Conservation (phyloP, 2,797 vertebrate species). For the Rhinella marina region DNA sequence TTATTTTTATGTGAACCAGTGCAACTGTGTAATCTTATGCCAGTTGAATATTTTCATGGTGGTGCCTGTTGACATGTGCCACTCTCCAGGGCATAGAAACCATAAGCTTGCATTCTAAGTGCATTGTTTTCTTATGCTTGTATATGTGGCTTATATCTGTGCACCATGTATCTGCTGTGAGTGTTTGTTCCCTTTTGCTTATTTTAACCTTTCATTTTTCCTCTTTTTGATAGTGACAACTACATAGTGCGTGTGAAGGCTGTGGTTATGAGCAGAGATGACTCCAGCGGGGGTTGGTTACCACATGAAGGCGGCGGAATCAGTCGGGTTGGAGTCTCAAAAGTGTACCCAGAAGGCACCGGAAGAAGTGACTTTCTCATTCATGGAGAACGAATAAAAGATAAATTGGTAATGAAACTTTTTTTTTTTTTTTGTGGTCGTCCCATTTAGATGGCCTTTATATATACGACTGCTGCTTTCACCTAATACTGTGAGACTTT, state of each 20-base stretch:
- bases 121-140: no score
- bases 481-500: not conserved
- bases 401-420: constrained; percentile 88
- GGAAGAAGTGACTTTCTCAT: constrained; percentile 94
- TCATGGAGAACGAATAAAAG: constrained; percentile 94
- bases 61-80: no score
- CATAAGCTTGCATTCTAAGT: no score
- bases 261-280: constrained; percentile 99
- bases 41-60: no score
- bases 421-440: not conserved
- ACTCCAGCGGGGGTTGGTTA: constrained; percentile 98
- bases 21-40: no score
- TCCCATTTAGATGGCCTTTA: not conserved
- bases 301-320: constrained; percentile 97
- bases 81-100: no score
- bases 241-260: constrained; percentile 99
- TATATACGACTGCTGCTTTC: not conserved
- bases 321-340: constrained; percentile 95
- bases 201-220: constrained; percentile 52
- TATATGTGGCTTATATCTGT: no score
- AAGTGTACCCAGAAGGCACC: constrained; percentile 85
- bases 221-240: constrained; percentile 88
- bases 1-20: no score
- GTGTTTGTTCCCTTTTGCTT: not conserved
- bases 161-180: no score